These are phyloP conservation scores for Gallinago solitaria DNA, from an alignment of 2,797 vertebrate species.

Conservation along the genomic window DNA sequence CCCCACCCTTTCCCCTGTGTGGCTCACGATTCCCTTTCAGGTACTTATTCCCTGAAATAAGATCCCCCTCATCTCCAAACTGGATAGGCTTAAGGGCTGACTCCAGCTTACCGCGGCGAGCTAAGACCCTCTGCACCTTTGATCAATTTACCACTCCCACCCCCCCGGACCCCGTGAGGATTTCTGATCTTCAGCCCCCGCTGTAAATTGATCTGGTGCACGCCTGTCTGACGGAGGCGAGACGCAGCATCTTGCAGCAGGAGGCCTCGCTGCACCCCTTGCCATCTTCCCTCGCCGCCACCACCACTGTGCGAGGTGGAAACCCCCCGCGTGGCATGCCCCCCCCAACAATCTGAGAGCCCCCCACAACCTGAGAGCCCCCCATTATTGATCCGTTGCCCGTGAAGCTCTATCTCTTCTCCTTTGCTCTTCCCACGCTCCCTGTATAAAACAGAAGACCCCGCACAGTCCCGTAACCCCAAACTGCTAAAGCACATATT, in stretches of 20 bases:
- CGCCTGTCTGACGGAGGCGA: not conserved
- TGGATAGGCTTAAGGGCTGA: slow-evolving; percentile 11
- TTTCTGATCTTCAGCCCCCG: not conserved
- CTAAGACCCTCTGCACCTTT: slow-evolving; percentile 42
- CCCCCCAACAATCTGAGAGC: not conserved
- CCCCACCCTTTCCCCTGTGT: not conserved
- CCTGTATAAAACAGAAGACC: fast-evolving
- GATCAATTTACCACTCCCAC: slow-evolving; percentile 16
- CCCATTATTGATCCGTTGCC: fast-evolving
- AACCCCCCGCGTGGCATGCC: fast-evolving
- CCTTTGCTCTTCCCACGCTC: fast-evolving
- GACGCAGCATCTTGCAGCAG: not conserved
- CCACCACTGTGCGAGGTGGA: fast-evolving
- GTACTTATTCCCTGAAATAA: slow-evolving; percentile 23
- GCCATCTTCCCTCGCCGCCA: not conserved
- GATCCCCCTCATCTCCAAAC: slow-evolving; percentile 31
- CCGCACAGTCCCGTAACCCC: not conserved
- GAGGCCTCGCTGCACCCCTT: not conserved
- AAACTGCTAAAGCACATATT: not conserved
- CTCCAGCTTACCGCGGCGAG: not conserved
- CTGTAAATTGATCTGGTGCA: not conserved
- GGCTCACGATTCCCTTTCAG: not conserved
- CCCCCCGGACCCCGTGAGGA: not conserved
- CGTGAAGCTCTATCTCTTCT: fast-evolving
- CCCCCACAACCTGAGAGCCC: fast-evolving